Conservation (phyloP, 2,113 vertebrate species). For the Callipepla californica region DNA sequence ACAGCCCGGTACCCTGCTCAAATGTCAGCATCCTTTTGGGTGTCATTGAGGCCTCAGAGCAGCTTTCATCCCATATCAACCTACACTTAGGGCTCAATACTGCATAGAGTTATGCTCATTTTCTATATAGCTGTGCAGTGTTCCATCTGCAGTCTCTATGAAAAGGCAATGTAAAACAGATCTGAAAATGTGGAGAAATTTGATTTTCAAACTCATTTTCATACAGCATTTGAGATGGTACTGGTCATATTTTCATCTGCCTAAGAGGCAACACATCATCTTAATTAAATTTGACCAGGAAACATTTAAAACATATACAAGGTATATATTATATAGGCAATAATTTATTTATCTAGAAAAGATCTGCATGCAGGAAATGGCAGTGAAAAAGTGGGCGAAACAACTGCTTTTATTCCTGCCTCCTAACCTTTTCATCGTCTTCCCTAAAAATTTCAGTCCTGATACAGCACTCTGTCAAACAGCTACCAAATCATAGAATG, state of each 20-base stretch:
- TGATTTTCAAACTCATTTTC: not conserved
- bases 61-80: not conserved
- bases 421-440: not conserved
- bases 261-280: not conserved
- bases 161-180: not conserved
- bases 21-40: accelerated
- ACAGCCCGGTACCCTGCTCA: too few species aligned
- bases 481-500: not conserved
- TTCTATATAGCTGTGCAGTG: not conserved
- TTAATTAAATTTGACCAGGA: not conserved
- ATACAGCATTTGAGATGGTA: not conserved
- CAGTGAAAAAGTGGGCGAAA: not conserved
- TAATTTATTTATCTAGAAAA: not conserved
- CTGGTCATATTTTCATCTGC: not conserved
- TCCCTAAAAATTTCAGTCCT: not conserved
- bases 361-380: not conserved
- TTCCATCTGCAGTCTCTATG: not conserved
- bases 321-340: not conserved
- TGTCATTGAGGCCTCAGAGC: not conserved
- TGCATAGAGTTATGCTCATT: accelerated
- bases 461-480: not conserved
- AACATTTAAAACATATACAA: not conserved
- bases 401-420: not conserved
- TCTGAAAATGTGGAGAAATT: not conserved
- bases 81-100: accelerated